A percentile compares a stretch with the other conserved stretches of the same genome.
phyloP scores from a whole-genome alignment of 2,113 vertebrate species.

The Pleuronectes platessa region DNA sequence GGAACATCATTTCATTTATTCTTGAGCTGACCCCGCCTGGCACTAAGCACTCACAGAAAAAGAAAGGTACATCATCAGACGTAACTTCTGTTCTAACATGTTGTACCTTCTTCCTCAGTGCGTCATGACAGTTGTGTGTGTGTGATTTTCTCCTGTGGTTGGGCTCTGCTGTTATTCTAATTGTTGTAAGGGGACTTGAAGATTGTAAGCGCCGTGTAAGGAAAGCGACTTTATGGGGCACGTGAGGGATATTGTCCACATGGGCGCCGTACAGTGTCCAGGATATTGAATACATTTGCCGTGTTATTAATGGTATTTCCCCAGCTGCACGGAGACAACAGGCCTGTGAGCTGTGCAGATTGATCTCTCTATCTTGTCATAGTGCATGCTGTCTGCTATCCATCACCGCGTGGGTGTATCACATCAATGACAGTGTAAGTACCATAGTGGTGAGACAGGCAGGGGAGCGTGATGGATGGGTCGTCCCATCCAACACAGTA shows the following conservation, averaged over 20 bases:
- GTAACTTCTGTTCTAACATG: constrained; percentile 25
- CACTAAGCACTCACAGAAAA: constrained; percentile 59
- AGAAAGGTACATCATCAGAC: constrained; percentile 64
- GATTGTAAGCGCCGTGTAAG: constrained; percentile 45
- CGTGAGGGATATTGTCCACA: constrained; percentile 49
- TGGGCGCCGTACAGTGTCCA: constrained; percentile 45
- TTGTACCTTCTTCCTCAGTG: constrained; percentile 24
- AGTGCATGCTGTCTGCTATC: constrained; percentile 69
- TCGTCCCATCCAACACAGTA: constrained; percentile 46
- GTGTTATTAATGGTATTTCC: constrained; percentile 43
- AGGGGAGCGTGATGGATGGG: constrained; percentile 73
- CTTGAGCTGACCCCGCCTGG: constrained; percentile 56
- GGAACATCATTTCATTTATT: constrained; percentile 63
- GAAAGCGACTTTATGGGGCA: constrained; percentile 54
- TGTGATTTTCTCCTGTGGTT: constrained; percentile 40
- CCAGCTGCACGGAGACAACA: constrained; percentile 51
- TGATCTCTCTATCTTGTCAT: constrained; percentile 77
- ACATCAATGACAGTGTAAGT: constrained; percentile 71
- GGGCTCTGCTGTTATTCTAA: constrained; percentile 51
- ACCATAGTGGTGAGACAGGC: constrained; percentile 63
- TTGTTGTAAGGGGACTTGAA: constrained; percentile 54
- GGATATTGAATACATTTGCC: constrained; percentile 59
- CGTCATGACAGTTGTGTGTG: constrained; percentile 3
- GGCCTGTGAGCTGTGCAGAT: constrained; percentile 51
- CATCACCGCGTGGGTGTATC: constrained; percentile 69